Conservation (phyloP, 2,888 invertebrate genomes). For the Eupithecia dodoneata region DNA sequence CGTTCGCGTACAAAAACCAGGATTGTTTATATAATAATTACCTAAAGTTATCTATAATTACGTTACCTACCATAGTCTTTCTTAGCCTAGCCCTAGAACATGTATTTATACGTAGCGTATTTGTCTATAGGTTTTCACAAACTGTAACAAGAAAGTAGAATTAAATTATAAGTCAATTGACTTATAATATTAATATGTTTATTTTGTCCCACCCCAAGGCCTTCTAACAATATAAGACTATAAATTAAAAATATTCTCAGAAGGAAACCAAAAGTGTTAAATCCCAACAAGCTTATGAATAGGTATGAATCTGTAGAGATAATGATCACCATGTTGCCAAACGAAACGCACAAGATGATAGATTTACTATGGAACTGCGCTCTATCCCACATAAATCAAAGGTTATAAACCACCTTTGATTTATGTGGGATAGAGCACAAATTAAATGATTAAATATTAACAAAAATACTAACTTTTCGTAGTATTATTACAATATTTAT, state of each 20-base stretch:
- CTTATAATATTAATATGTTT: too few species aligned
- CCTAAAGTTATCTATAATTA: too few species aligned
- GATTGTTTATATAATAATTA: not conserved
- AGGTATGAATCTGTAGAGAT: slow-evolving; percentile 37
- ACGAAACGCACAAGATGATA: slow-evolving; percentile 27
- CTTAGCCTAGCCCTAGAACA: not conserved
- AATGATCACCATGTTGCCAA: slow-evolving; percentile 37
- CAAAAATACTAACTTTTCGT: not conserved
- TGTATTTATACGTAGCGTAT: too few species aligned
- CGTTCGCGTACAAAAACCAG: not conserved
- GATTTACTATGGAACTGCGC: slow-evolving; percentile 51
- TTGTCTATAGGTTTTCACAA: not conserved
- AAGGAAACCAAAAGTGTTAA: slow-evolving; percentile 42
- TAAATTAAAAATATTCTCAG: slow-evolving; percentile 12
- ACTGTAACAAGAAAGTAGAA: not conserved
- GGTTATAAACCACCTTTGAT: too few species aligned
- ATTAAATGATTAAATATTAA: too few species aligned
- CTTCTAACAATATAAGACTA: not conserved
- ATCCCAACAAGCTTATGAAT: slow-evolving; percentile 21
- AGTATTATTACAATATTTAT: not conserved
- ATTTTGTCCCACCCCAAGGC: not conserved
- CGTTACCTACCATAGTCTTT: not conserved
- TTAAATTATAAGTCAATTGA: too few species aligned
- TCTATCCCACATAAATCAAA: not conserved
- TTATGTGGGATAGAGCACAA: too few species aligned